phyloP scores from a whole-genome alignment of 2,888 invertebrate species.

The Parnassius mnemosyne region DNA sequence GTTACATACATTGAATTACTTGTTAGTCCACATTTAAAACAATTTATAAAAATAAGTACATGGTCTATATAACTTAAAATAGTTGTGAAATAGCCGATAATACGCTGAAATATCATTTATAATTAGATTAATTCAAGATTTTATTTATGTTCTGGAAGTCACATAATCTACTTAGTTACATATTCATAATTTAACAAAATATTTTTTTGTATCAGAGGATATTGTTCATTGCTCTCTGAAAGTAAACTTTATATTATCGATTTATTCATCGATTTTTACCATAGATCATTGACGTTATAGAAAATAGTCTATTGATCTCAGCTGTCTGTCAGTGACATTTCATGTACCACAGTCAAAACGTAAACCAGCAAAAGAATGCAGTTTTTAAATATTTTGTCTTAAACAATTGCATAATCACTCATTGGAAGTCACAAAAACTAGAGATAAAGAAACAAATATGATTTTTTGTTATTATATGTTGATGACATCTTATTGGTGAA shows the following conservation, averaged over 20 bases:
- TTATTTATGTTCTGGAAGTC: too few species aligned
- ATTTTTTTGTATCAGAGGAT: background rate
- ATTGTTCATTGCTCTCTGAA: constrained; percentile 6
- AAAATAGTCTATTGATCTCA: constrained; percentile 61
- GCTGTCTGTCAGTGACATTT: constrained; percentile 77
- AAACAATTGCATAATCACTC: constrained; percentile 36
- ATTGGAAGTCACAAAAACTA: constrained; percentile 57
- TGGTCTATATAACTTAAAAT: too few species aligned
- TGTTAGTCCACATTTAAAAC: too few species aligned
- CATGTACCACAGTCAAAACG: constrained; percentile 45
- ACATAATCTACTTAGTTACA: too few species aligned
- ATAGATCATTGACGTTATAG: constrained; percentile 54
- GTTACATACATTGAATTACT: too few species aligned
- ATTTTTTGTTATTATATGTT: constrained; percentile 7
- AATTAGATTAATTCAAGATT: too few species aligned
- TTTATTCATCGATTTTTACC: constrained; percentile 61
- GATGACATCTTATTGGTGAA: constrained; percentile 29
- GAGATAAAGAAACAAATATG: constrained; percentile 42
- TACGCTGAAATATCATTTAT: too few species aligned
- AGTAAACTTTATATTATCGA: constrained; percentile 42
- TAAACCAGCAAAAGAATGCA: constrained; percentile 51
- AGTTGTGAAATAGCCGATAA: too few species aligned
- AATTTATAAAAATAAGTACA: too few species aligned
- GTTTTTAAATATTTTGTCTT: constrained; percentile 58
- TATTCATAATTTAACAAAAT: background rate